A percentile compares a stretch with the other conserved stretches of the same genome.
phyloP scores from a whole-genome alignment of 2,797 vertebrate genomes.

The Gymnoscopelus braueri region DNA sequence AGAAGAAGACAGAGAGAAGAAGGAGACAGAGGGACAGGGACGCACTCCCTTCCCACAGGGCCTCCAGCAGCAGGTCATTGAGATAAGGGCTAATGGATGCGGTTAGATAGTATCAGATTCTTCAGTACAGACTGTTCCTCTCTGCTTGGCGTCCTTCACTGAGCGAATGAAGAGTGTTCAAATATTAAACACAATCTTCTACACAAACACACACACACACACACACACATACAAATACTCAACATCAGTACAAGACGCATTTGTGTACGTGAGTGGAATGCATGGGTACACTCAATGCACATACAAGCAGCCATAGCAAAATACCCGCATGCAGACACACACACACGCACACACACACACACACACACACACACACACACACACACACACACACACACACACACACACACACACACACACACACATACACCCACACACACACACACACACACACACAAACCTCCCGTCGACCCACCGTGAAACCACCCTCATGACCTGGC shows the following conservation, averaged over 20 bases:
- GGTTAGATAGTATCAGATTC: slow-evolving; percentile 25
- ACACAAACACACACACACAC: not conserved
- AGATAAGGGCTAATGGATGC: not conserved
- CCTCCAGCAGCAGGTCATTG: slow-evolving; percentile 1
- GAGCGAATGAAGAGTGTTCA: not conserved
- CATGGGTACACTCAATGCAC: too few relatives aligned
- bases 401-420: not conserved
- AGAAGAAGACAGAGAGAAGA: too few relatives aligned
- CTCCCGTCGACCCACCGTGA: too few relatives aligned
- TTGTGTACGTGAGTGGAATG: too few relatives aligned
- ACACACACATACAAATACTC: not conserved
- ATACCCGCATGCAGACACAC: not conserved
- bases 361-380: slow-evolving; percentile 1
- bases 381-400: not conserved
- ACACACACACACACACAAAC: slow-evolving; percentile 2
- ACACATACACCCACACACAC: not conserved
- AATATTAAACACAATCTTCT: not conserved
- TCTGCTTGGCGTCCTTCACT: not conserved
- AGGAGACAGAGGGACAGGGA: too few relatives aligned
- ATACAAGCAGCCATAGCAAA: not conserved
- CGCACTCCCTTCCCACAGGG: not conserved
- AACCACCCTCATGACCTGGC: too few relatives aligned
- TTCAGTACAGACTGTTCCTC: not conserved
- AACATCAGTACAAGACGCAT: too few relatives aligned
- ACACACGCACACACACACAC: not conserved